Evolutionary conservation across 2,888 invertebrate species (phyloP), one percentile per base, ranked within the genome.

Genomic region (Heliconius erato): DNA sequence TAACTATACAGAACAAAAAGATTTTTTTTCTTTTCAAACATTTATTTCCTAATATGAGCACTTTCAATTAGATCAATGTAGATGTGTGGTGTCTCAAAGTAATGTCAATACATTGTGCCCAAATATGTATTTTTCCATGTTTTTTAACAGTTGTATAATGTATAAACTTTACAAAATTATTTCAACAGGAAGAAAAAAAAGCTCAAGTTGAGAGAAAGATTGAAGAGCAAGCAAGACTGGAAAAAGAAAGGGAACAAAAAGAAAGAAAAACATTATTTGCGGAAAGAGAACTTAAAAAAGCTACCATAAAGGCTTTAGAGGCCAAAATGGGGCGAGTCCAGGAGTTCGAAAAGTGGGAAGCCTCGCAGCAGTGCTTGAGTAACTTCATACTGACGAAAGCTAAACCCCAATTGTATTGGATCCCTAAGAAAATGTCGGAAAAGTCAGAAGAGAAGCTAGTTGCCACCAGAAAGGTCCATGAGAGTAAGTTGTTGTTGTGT

Each of bases 171-270:
- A 28, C 28, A 11, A n/a, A n/a, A 40, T 54, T 44, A 40, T 65
- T 59, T 40, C 44, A 32, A 77, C 88, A 96, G 95, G 96, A 95
- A 89, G 95, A 96, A 1, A 96, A 95, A 83, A 95, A 93, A 88
- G 97, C 97, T 14, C 98, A 98, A 95, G 98, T 99, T 12, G 99
- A 99, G 94, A 98, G 98, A 83, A 98, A 99, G 92, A 97, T 99
- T 83, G 99, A 99, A 91, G 98, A 99, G 90, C 98, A 98, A 89
- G 98, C 98, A 81, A 97, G 98, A 80, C 96, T 97, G 89, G 99
- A 99, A 90, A 98, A 98, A 86, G 99, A 98, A 90, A 97, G 91
- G 76, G 95, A 98, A 91, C 96, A 99, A 80, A 97, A 97, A 86
- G 98, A 99, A 92, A 96, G 98, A 63, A 98, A 98, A 90, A 98